Evolutionary conservation across 2,888 invertebrate species (phyloP).

Genomic region (Mythimna pallens): DNA sequence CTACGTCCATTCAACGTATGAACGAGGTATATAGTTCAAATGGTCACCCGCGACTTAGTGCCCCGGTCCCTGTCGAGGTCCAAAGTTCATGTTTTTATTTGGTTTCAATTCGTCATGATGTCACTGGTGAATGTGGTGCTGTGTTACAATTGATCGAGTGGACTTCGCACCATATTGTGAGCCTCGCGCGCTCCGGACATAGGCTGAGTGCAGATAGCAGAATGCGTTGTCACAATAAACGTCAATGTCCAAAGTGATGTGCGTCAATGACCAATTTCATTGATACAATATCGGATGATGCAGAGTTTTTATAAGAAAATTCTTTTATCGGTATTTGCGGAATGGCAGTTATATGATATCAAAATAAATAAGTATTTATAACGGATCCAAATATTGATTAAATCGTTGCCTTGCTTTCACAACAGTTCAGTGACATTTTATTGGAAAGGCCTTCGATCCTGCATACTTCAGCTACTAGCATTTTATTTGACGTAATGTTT

Average conservation of each 20-base stretch:
- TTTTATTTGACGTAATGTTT: conserved; percentile 37
- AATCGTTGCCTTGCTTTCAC: conserved; percentile 22
- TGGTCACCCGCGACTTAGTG: conserved; percentile 44
- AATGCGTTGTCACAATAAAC: conserved; percentile 23
- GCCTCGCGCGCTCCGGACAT: conserved; percentile 57
- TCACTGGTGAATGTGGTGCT: conserved; percentile 70
- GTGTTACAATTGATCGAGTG: conserved; percentile 75
- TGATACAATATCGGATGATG: background rate
- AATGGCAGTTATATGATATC: background rate
- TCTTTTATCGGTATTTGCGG: conserved; percentile 8
- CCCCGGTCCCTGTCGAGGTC: conserved; percentile 50
- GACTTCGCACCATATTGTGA: conserved; percentile 81
- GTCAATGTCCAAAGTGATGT: conserved; percentile 2
- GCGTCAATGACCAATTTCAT: conserved; percentile 7
- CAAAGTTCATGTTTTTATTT: conserved; percentile 75
- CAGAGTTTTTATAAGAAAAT: conserved; percentile 1
- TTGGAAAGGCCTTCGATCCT: conserved; percentile 2
- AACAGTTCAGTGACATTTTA: conserved; percentile 42
- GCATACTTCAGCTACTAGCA: background rate
- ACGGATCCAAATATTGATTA: conserved; percentile 37
- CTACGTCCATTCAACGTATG: conserved; percentile 60
- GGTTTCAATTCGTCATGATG: conserved; percentile 70
- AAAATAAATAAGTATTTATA: conserved; percentile 11
- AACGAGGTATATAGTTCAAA: conserved; percentile 59
- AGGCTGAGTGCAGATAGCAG: conserved; percentile 57